phyloP scores from a whole-genome alignment of 2,888 invertebrate species.

The Epinotia ramella region DNA sequence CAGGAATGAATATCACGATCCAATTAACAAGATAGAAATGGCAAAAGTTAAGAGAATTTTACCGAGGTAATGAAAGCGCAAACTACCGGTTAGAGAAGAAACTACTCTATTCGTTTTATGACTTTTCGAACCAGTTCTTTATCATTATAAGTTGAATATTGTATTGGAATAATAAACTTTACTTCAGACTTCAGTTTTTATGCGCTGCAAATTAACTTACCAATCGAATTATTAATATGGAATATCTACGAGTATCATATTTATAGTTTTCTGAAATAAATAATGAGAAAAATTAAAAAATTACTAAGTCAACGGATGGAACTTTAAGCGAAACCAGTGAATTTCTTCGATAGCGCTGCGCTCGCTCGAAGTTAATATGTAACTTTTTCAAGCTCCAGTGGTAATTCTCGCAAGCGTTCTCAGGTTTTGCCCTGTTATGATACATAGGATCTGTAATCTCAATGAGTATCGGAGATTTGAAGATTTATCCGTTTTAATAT shows the following conservation, averaged over 20 bases:
- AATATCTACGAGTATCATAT: no score
- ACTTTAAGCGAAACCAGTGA: no score
- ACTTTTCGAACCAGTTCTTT: not conserved
- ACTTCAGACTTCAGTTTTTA: not conserved
- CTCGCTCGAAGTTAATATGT: no score
- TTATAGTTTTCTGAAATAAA: no score
- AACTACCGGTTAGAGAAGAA: not conserved
- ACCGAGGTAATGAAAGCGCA: not conserved
- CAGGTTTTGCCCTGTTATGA: not conserved
- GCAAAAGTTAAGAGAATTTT: not conserved
- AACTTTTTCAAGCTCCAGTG: no score
- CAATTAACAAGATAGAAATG: constrained; percentile 2
- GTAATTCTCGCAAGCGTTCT: not conserved
- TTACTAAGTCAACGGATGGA: no score
- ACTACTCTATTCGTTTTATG: not conserved
- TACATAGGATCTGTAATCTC: not conserved
- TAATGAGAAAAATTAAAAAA: no score
- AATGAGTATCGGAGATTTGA: constrained; percentile 20
- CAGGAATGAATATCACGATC: not conserved
- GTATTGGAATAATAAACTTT: not conserved
- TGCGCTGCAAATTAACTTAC: not conserved
- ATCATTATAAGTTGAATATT: not conserved
- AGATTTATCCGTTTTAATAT: constrained; percentile 37
- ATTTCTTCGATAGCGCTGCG: no score
- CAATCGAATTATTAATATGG: not conserved